These are phyloP conservation scores for Chelon auratus DNA, from an alignment of 2,797 vertebrate genomes.

Conservation along the genomic window DNA sequence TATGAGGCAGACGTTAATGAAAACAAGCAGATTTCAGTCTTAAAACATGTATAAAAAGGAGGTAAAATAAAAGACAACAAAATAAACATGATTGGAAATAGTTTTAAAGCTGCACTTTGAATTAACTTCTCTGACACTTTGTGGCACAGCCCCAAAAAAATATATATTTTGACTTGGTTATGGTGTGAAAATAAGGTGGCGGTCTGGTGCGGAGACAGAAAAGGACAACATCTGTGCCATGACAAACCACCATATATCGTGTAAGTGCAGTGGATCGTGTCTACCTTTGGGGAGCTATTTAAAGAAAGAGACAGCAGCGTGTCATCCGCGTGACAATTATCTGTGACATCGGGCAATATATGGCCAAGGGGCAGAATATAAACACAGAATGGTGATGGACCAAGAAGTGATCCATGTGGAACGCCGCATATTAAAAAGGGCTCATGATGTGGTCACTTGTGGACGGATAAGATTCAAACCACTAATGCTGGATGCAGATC, in stretches of 20 bases:
- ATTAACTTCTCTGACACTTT: neutral
- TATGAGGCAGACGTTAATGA: neutral
- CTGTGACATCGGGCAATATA: neutral
- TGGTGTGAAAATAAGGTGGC: neutral
- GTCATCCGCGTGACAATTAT: neutral
- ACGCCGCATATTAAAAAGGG: neutral
- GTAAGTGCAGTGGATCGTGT: neutral
- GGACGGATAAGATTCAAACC: neutral
- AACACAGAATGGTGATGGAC: neutral
- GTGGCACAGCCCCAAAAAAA: no score
- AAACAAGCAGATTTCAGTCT: neutral
- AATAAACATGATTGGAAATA: neutral
- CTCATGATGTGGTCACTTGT: neutral
- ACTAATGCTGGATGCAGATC: neutral
- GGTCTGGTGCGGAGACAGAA: neutral
- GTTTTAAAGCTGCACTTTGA: neutral
- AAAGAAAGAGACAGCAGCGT: neutral
- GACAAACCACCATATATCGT: neutral
- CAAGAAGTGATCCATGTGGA: neutral
- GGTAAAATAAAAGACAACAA: neutral
- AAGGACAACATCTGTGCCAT: neutral
- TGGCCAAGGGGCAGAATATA: neutral
- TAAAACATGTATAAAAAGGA: neutral
- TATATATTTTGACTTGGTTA: neutral
- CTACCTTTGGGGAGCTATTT: neutral